Evolutionary conservation across 30 jellyfish, hydroid and myxozoan genomes (phyloP).

Genomic region (Rhopilema esculentum): DNA sequence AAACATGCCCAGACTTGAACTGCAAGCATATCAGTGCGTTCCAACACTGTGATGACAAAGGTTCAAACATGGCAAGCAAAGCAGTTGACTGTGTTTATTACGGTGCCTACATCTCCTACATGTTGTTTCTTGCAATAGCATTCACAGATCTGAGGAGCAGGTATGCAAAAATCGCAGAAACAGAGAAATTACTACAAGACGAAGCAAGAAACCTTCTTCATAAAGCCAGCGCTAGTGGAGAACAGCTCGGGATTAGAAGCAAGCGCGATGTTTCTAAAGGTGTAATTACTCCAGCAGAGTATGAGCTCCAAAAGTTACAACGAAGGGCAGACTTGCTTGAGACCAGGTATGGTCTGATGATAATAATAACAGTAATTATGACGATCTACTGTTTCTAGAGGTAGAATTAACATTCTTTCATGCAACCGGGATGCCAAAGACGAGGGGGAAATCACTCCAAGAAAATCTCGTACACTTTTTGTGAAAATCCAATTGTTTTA

Average conservation of each 20-base stretch:
- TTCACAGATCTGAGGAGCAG: constrained; percentile 9
- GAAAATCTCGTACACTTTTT: no score
- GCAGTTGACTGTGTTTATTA: background rate
- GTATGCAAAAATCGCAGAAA: background rate
- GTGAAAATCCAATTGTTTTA: no score
- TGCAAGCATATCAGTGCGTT: no score
- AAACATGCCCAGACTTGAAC: background rate
- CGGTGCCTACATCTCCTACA: background rate
- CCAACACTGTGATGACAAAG: no score
- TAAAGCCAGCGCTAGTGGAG: background rate
- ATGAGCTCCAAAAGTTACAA: background rate
- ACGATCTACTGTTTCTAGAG: no score
- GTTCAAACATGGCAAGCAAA: background rate
- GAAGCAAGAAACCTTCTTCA: background rate
- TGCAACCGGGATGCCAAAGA: no score
- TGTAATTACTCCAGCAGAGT: background rate
- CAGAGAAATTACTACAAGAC: background rate
- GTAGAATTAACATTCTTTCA: no score
- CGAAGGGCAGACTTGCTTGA: background rate
- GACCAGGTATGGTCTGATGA: background rate
- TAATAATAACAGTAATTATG: no score
- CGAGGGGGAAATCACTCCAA: no score
- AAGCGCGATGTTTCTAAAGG: background rate
- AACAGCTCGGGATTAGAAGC: background rate
- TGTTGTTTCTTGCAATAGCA: background rate